These are phyloP conservation scores for Crocallis elinguaria DNA, from an alignment of 2,888 invertebrate species.

Conservation along the genomic window DNA sequence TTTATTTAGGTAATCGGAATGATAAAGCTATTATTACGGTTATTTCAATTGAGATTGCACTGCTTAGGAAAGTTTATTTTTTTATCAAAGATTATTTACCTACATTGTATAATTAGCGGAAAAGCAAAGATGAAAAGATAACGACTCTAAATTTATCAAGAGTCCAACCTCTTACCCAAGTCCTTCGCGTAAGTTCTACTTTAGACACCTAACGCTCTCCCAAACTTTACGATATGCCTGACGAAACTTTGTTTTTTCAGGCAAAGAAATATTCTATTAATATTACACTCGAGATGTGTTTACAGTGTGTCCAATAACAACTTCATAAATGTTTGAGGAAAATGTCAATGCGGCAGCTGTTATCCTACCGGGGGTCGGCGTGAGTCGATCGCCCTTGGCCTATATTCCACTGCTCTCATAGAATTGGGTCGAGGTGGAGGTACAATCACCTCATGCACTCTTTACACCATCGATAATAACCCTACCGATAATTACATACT, in stretches of 20 bases:
- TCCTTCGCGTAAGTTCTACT: no score
- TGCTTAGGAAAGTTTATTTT: background rate
- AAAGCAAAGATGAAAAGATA: background rate
- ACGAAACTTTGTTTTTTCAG: slow-evolving; percentile 14
- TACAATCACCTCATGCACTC: slow-evolving; percentile 46
- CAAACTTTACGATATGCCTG: background rate
- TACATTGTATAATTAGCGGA: no score
- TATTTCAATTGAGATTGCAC: background rate
- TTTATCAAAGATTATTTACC: background rate
- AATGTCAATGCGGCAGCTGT: slow-evolving; percentile 38
- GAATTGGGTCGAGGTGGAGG: slow-evolving; percentile 52
- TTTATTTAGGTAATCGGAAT: slow-evolving; percentile 16
- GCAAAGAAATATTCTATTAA: background rate
- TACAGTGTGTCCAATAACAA: slow-evolving; percentile 19
- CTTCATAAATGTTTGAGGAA: slow-evolving; percentile 33
- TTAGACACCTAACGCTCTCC: background rate
- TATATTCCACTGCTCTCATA: slow-evolving; percentile 50
- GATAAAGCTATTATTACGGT: slow-evolving; percentile 13
- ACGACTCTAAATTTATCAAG: background rate
- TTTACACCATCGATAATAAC: slow-evolving; percentile 42
- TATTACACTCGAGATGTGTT: no score
- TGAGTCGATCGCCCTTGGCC: slow-evolving; percentile 63
- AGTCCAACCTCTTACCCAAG: no score
- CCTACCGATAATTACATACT: slow-evolving; percentile 47
- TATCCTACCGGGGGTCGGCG: slow-evolving; percentile 49